Base-by-base conservation (phyloP, 2,113 vertebrate genomes). In the Catharus minimus region DNA sequence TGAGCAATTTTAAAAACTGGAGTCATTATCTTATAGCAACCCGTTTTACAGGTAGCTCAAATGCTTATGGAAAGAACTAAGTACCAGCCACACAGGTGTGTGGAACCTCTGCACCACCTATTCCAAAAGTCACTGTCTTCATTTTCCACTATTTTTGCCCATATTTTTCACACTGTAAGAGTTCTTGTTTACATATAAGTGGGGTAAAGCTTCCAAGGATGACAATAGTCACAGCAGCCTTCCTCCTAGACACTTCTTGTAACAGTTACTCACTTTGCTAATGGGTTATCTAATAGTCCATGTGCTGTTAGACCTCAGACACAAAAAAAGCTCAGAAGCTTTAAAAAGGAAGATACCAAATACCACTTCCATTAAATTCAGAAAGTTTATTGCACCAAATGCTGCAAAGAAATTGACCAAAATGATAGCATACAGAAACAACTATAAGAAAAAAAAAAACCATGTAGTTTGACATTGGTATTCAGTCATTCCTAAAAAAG, bases 351-450 rank as follows among this genome's bases (percentile, higher is more conserved):
- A 90, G 55, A 93, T 76, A 84, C 28, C 15, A 85, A 94, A 68
- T 58, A 92, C 88, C 76, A 78, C 21, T 86, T 61, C 73, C 3
- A 1, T 81, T 95, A 61, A 96, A 95, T 96, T 97, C 88, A 96
- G 96, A 95, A 97, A 94, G 81, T 97, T 98, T 98, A 98, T 98
- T 98, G 97, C 98, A 98, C 97, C 96, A 97, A 97, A 97, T 97
- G 96, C 93, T 76, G 95, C 95, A 97, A 96, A 96, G 93, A 95
- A 97, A 96, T 90, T 88, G 88, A 97, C 96, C 93, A 95, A 97
- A 97, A 95, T 93, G 56, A 96, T 86, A 96, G 72, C 7, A 1
- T 86, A 93, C 90, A 97, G 88, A 90, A 96, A 96, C 93, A 96
- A 57, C 91, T 93, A 81, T 85, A 92, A 95, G 89, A 86, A 97